These are phyloP conservation scores for Daktulosphaira vitifoliae DNA, from an alignment of 1,140 invertebrate species.

Conservation along the genomic window DNA sequence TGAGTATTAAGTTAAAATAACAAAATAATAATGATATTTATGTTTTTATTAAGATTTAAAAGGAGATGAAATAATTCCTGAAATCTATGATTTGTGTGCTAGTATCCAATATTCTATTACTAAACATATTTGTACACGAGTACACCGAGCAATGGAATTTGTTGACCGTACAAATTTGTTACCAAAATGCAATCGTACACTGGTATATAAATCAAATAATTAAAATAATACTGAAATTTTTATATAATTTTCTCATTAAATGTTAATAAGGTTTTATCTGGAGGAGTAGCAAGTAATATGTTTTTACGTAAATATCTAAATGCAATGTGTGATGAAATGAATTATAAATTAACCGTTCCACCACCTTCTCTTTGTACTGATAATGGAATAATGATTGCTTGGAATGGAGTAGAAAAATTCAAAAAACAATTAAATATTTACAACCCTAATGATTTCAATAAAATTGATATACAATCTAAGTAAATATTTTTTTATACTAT, in stretches of 20 bases:
- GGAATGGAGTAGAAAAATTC: conserved; percentile 85
- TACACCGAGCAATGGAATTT: conserved; percentile 74
- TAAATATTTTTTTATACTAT: neutral
- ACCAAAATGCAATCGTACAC: conserved; percentile 47
- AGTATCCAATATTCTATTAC: conserved; percentile 66
- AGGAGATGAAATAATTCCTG: conserved; percentile 63
- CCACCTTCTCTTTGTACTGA: conserved; percentile 86
- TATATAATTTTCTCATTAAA: neutral
- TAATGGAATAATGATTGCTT: conserved; percentile 99
- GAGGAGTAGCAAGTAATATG: conserved; percentile 90
- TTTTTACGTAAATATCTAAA: conserved; percentile 63
- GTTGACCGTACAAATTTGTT: conserved; percentile 54
- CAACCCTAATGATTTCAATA: conserved; percentile 45
- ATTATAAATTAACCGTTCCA: conserved; percentile 62
- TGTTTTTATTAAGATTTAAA: conserved; percentile 45
- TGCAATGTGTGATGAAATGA: conserved; percentile 56
- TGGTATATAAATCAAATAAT: conserved; percentile 46
- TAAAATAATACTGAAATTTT: neutral
- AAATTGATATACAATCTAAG: conserved; percentile 46
- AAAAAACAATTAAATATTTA: conserved; percentile 45
- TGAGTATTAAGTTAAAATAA: neutral
- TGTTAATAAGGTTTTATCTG: conserved; percentile 70
- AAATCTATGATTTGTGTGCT: conserved; percentile 77
- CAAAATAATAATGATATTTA: neutral
- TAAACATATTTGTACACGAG: conserved; percentile 68